phyloP scores from a whole-genome alignment of 2,113 vertebrate genomes.

The Nymphicus hollandicus region DNA sequence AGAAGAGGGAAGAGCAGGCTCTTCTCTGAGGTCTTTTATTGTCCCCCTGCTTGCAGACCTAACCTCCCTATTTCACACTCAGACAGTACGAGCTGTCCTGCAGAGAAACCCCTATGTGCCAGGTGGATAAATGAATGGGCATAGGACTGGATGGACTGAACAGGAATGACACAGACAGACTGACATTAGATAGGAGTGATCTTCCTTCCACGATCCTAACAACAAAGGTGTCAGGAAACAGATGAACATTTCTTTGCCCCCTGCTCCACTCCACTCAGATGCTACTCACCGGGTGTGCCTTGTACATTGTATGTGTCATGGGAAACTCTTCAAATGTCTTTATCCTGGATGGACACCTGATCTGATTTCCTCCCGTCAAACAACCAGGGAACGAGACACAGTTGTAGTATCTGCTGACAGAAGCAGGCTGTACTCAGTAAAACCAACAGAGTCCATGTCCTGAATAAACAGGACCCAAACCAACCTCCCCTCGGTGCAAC shows the following conservation, averaged over 20 bases:
- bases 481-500: neutral
- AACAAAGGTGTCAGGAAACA: neutral
- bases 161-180: constrained; percentile 34
- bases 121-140: neutral
- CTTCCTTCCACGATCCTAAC: neutral
- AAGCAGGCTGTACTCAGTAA: neutral
- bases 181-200: constrained; percentile 1
- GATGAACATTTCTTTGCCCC: neutral
- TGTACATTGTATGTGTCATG: constrained; percentile 84
- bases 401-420: constrained; percentile 89
- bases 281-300: constrained; percentile 82
- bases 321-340: constrained; percentile 95
- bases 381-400: constrained; percentile 90
- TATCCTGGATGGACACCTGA: constrained; percentile 81
- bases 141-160: neutral
- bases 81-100: neutral
- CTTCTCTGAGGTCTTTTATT: neutral
- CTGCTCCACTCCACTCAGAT: neutral
- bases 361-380: constrained; percentile 81
- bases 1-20: neutral
- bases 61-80: neutral
- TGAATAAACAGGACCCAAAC: neutral
- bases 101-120: neutral
- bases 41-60: neutral
- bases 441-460: neutral